Base-by-base conservation (phyloP, 37 sponge, comb jelly and placozoan genomes). In the Cladorhizidae sp. region DNA sequence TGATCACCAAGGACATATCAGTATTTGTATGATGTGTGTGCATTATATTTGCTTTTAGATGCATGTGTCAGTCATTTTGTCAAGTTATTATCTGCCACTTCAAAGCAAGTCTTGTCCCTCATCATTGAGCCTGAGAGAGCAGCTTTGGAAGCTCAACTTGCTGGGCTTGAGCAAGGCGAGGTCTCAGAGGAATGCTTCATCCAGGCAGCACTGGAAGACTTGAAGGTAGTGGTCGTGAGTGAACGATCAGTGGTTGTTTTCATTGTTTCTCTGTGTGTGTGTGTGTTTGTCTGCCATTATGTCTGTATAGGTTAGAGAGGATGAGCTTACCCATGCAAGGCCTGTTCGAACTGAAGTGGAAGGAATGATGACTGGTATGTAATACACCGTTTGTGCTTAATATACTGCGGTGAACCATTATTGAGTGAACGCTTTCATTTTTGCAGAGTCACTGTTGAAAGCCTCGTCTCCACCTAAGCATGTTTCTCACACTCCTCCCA, bases 111-210 rank as follows among this genome's bases (percentile, higher is more conserved):
- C 0, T 65, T 85, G 58, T 58, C 73, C 51, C 31, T 33, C 25
- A 93, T 93, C 28, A 76, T 72, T 57, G 45, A 59, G 17, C 62
- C 74, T 14, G 93, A 93, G 83, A 81, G 82, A 41, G 23, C 11
- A 37, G 72, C 15, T 22, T 75, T 93, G 20, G 23, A 59, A n/a
- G 18, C 45, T n/a, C 89, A 88, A 64, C 49, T 85, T 57, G 38
- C 25, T 3, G 31, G 65, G 6, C 43, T 93, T 36, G 59, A 58
- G 12, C 25, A 43, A 17, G 90, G 85, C 52, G 86, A 85, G 62
- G 87, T 57, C 57, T 82, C 91, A 22, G 91, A 91, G 45, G 57
- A 76, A 54, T 82, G 86, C 51, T 91, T 91, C 68, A 63, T 91
- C 9, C 86, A 91, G 40, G 35, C 52, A 63, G 86, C 87, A 28